Base-by-base conservation (phyloP, 2,888 invertebrate species). In the Sisyra terminalis region DNA sequence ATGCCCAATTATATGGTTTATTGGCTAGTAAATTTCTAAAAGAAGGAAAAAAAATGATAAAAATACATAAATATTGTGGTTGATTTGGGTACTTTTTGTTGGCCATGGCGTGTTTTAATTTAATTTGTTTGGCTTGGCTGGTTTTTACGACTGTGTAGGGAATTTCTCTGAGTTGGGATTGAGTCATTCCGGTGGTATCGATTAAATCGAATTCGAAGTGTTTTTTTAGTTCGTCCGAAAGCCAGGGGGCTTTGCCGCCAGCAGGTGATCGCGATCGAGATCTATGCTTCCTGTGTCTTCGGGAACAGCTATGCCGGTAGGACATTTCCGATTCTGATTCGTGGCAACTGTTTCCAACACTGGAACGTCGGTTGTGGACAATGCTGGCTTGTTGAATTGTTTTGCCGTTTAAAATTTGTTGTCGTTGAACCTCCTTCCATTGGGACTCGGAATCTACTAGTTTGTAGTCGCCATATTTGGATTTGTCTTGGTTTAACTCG, bases 131-230 rank as follows among this genome's bases (percentile, higher is more conserved):
- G 24, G 73, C 70, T 51, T 73, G 71, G 57, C 64, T 67, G 46
- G 82, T 79, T 61, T 87, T 84, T 11, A 88, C 86, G 37, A 87
- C 85, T 1, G 86, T 87, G 59, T 89, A 89, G 2, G 87, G 86
- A 54, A 89, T 88, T 63, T 88, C 87, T 47, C 83, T 74, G 17
- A 88, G 69, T 57, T 88, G 87, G 50, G 79, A 79, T 55, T 86
- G 87, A 40, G 79, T 81, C 86, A 92, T 88, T 45, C 89, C 89
- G 15, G 80, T 71, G 1, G 90, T 89, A 53, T 89, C 89, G 44
- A 90, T 80, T 55, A 89, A 69, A 56, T 84, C 81, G 61, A 85
- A 90, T 59, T 89, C 87, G 53, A 90, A 67, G 58, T 90, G 88
- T 57, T 86, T 83, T 55, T 83, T 83, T 48, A 87, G 60, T 60